Conservation (phyloP, 2,113 vertebrate genomes). For the Cryptomyrus ogoouensis region DNA sequence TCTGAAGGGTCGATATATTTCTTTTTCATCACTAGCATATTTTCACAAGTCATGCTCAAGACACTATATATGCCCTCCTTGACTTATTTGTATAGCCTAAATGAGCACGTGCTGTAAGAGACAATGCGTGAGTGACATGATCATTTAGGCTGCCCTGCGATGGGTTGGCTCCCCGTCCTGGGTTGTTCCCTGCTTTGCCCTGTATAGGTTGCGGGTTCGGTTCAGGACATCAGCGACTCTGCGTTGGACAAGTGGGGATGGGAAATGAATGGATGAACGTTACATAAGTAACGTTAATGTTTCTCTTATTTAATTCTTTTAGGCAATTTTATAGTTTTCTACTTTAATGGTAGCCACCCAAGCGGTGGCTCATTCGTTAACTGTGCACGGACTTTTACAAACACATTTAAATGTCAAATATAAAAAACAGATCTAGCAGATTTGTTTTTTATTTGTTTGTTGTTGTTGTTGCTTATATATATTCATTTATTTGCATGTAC, state of each 20-base stretch:
- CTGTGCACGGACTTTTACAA: neutral
- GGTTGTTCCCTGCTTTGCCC: neutral
- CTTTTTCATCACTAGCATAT: neutral
- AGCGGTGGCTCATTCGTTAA: neutral
- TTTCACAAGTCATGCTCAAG: too few relatives aligned
- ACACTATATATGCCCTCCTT: too few relatives aligned
- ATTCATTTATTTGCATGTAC: neutral
- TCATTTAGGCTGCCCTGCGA: neutral
- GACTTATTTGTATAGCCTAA: too few relatives aligned
- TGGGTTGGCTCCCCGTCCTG: neutral
- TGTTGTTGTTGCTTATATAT: neutral
- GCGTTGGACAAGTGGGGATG: neutral
- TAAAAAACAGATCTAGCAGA: neutral
- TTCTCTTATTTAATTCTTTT: neutral
- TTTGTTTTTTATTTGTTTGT: neutral
- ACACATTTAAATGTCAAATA: neutral
- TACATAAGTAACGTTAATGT: neutral
- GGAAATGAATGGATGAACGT: neutral
- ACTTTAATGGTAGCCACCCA: neutral
- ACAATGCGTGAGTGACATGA: neutral
- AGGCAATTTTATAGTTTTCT: neutral
- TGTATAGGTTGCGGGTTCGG: neutral
- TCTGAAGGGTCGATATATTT: neutral
- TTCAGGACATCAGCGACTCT: too few relatives aligned
- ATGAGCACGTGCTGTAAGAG: too few relatives aligned